phyloP scores from a whole-genome alignment of 2,797 vertebrate species.

The Halcyon badia region DNA sequence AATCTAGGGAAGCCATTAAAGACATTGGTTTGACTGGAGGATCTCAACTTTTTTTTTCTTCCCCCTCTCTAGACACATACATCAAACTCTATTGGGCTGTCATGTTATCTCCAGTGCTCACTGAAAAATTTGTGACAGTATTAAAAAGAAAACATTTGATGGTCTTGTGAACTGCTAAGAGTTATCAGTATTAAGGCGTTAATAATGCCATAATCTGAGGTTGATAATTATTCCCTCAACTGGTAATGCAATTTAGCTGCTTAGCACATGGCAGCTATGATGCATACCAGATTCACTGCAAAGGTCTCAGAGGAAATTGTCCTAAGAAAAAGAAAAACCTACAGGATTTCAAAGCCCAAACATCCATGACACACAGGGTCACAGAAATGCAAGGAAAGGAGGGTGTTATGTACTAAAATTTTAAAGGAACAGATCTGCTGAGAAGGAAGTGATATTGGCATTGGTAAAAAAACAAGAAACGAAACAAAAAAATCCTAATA shows the following conservation, averaged over 20 bases:
- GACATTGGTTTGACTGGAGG: conserved; percentile 56
- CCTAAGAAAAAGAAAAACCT: neutral
- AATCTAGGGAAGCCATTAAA: conserved; percentile 79
- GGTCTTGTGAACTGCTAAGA: conserved; percentile 66
- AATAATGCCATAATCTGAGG: conserved; percentile 60
- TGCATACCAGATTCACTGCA: neutral
- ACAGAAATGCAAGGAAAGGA: neutral
- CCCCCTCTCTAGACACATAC: conserved; percentile 68
- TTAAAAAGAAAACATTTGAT: conserved; percentile 68
- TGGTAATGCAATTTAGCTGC: conserved; percentile 29
- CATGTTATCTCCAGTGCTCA: conserved; percentile 59
- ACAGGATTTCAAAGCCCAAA: neutral
- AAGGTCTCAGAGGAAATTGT: neutral
- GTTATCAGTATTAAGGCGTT: conserved; percentile 65
- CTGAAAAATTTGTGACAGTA: conserved; percentile 48
- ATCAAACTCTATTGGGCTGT: conserved; percentile 73
- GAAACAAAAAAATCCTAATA: neutral
- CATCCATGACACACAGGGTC: neutral
- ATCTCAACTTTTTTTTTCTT: conserved; percentile 16
- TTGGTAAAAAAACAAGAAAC: neutral
- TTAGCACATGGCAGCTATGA: conserved; percentile 29
- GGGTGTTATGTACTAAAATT: neutral
- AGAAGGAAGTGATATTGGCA: neutral
- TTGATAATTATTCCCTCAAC: conserved; percentile 40
- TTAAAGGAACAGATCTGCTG: neutral